Base-by-base conservation (phyloP, 2,113 vertebrate genomes). In the Mirounga angustirostris region DNA sequence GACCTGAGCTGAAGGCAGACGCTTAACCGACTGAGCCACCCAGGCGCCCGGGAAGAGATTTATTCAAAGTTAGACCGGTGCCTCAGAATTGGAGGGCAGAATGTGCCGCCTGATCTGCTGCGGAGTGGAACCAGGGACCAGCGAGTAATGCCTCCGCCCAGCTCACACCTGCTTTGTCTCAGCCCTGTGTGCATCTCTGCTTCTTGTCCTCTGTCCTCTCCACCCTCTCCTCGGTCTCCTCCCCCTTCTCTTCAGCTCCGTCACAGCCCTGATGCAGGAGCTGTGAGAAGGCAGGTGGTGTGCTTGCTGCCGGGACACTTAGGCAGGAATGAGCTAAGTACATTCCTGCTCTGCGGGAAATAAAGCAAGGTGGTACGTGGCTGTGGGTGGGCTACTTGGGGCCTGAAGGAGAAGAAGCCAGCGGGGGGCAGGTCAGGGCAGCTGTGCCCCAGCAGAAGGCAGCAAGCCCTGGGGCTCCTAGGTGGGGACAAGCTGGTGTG, bases 41-140 rank as follows among this genome's bases (percentile, higher is more conserved):
- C 40, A 40, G 40, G 40, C 40, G 3, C 40, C 40, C 3, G 52
- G 59, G 43, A 50, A 24, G 11, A 36, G 91, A 7, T 12, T 46
- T 4, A n/a, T 2, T 21, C 16, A 33, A 59, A 54, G 78, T 33
- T 9, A 46, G 71, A 52, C 13, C 11, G 84, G 7, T 13, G 74
- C 74, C 67, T 52, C n/a, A 40, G 50, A 67, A 7, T 22, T 2
- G 0, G 43, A 26, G 65, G 46, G 65, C 1, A 4, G 10, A 1
- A 12, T 2, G 58, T 16, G 21, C 46, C 5, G 0, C 43, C 59
- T 1, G 88, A 5, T 33, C 33, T 0, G 43, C 18, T 0, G 33
- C 21, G n/a, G 13, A n/a, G 26, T 26, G 50, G 36, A n/a, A 15
- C 36, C 7, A 28, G 36, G 46, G 61, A 9, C n/a, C 10, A 0